phyloP scores from a whole-genome alignment of 2,797 vertebrate species.

The Pogonophryne albipinna region DNA sequence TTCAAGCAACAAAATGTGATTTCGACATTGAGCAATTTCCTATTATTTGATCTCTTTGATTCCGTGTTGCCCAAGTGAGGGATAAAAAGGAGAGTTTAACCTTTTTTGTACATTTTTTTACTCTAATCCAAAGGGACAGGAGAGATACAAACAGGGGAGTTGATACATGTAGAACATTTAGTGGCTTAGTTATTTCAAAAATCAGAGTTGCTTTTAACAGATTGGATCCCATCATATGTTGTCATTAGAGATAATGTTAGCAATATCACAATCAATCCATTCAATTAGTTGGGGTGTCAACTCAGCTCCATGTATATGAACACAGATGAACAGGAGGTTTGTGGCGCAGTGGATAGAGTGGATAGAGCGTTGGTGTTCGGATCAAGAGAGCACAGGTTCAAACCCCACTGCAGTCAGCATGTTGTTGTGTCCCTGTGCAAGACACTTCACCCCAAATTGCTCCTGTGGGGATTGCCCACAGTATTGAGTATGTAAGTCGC shows the following conservation, averaged over 20 bases:
- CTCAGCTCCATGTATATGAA: background rate
- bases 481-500: too few relatives aligned
- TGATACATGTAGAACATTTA: slow-evolving; percentile 46
- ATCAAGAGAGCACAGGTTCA: too few relatives aligned
- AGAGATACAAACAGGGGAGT: slow-evolving; percentile 10
- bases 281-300: slow-evolving; percentile 19
- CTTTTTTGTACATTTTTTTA: slow-evolving; percentile 8
- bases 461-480: too few relatives aligned
- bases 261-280: slow-evolving; percentile 26
- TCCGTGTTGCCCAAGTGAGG: slow-evolving; percentile 16
- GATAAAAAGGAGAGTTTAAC: slow-evolving; percentile 18
- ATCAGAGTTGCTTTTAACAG: slow-evolving; percentile 2
- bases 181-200: slow-evolving; percentile 28
- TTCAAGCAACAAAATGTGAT: slow-evolving; percentile 39
- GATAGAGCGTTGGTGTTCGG: too few relatives aligned
- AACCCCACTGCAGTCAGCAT: too few relatives aligned
- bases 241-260: slow-evolving; percentile 12
- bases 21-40: slow-evolving; percentile 44
- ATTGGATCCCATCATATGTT: slow-evolving; percentile 4
- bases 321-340: too few relatives aligned
- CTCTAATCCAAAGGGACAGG: slow-evolving; percentile 46
- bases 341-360: too few relatives aligned
- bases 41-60: slow-evolving; percentile 35
- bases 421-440: too few relatives aligned
- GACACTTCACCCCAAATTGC: too few relatives aligned